Base-by-base conservation (phyloP, 2,113 vertebrate species). In the Monopterus albus region DNA sequence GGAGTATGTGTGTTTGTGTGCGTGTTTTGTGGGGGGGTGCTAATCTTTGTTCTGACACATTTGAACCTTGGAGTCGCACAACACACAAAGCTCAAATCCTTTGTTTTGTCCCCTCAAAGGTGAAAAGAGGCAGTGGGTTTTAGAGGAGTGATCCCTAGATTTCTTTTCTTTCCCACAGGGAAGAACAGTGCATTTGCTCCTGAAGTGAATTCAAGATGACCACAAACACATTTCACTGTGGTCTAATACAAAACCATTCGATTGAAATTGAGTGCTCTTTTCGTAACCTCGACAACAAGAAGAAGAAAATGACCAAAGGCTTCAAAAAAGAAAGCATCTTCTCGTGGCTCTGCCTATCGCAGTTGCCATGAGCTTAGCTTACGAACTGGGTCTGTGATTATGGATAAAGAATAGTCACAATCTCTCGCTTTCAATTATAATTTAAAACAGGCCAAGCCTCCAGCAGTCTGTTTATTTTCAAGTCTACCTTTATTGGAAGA, bases 41-140 rank as follows among this genome's bases (percentile, higher is more conserved):
- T 88, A 89, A 89, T 90, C 83, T 88, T 74, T 72, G 78, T 89
- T 89, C 87, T 88, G 85, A 88, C 88, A 85, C 82, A 84, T 56
- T 33, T 82, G 80, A 85, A 88, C 85, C 71, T 76, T 52, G 8
- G 53, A 77, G 81, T 77, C 79, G 15, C 47, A 60, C 58, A 60
- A 35, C 72, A 64, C 72, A 79, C 62, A 73, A 72, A 72, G 62
- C 71, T 79, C 57, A 83, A 88, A 85, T 81, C 77, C 75, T 91
- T 90, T 87, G 79, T 88, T 91, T 88, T 81, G 81, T 56, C 51
- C 74, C 79, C 87, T 86, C 74, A 79, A 88, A 89, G 84, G 85
- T 78, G 72, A 72, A 87, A 87, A 78, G 81, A 82, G 81, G 68
- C 83, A 73, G 82, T 81, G 36, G 76, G 71, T 87, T 86, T 90